These are phyloP conservation scores for Spodoptera littoralis DNA, from an alignment of 2,888 invertebrate species.

Conservation along the genomic window DNA sequence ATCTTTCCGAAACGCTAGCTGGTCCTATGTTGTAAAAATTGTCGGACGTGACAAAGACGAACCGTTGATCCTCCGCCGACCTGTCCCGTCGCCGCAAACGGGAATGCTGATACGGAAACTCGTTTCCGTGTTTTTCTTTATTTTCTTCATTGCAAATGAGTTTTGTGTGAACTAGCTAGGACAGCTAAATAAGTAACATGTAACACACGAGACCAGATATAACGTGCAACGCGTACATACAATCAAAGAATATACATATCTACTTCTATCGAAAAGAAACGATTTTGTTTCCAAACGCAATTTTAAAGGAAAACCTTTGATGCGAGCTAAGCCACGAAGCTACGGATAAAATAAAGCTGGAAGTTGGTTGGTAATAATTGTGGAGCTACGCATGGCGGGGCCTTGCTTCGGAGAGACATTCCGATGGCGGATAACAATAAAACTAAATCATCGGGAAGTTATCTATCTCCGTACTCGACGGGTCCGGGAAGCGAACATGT, in stretches of 20 bases:
- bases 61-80: conserved; percentile 50
- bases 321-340: conserved; percentile 45
- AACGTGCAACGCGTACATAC: background rate
- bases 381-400: conserved; percentile 58
- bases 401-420: conserved; percentile 73
- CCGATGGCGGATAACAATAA: conserved; percentile 86
- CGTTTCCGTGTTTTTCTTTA: conserved; percentile 36
- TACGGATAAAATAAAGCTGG: conserved; percentile 51
- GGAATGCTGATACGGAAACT: conserved; percentile 46
- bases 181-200: conserved; percentile 28
- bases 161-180: conserved; percentile 27
- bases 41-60: conserved; percentile 73
- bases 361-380: conserved; percentile 57
- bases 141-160: conserved; percentile 26
- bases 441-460: conserved; percentile 89
- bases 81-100: conserved; percentile 55
- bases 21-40: conserved; percentile 75
- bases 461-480: conserved; percentile 82
- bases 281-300: conserved; percentile 23
- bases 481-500: conserved; percentile 78
- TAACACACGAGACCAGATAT: conserved; percentile 12
- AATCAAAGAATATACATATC: conserved; percentile 2
- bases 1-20: conserved; percentile 72
- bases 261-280: conserved; percentile 11
- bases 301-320: conserved; percentile 46